These are phyloP conservation scores for Antechinus stuartii DNA, from an alignment of 2,113 vertebrate genomes.

Conservation along the genomic window DNA sequence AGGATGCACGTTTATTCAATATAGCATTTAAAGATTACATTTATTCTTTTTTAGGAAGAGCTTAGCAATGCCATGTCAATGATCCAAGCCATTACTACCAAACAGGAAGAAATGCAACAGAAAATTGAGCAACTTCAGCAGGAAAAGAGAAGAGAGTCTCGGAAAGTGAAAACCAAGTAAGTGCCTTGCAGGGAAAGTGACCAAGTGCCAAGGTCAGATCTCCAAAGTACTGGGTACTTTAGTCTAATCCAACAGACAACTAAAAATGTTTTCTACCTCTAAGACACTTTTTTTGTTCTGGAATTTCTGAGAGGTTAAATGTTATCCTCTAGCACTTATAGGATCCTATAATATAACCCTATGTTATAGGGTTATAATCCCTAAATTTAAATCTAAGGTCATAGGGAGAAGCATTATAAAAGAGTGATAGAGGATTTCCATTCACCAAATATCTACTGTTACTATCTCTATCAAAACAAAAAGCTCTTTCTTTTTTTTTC, in stretches of 20 bases:
- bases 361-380: no score
- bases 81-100: constrained; percentile 92
- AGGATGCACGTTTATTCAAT: not conserved
- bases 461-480: not conserved
- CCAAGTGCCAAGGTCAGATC: not conserved
- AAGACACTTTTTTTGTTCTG: not conserved
- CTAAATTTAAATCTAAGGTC: not conserved
- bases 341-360: no score
- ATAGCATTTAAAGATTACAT: constrained; percentile 19
- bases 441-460: not conserved
- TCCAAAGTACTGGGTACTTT: not conserved
- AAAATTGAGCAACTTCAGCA: constrained; percentile 91
- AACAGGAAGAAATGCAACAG: constrained; percentile 93
- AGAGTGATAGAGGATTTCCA: not conserved
- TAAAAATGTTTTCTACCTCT: not conserved
- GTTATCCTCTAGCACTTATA: no score
- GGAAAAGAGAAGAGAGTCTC: constrained; percentile 87
- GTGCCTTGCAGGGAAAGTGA: constrained; percentile 50
- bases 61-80: constrained; percentile 91
- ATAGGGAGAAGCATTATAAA: not conserved
- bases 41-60: constrained; percentile 89
- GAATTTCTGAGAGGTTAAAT: no score
- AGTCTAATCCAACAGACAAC: not conserved
- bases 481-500: no score
- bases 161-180: constrained; percentile 90